Percentiles rank a stretch among this genome's conserved stretches.
Conservation (phyloP, 2,113 vertebrate species). For the Glaucidium brasilianum region DNA sequence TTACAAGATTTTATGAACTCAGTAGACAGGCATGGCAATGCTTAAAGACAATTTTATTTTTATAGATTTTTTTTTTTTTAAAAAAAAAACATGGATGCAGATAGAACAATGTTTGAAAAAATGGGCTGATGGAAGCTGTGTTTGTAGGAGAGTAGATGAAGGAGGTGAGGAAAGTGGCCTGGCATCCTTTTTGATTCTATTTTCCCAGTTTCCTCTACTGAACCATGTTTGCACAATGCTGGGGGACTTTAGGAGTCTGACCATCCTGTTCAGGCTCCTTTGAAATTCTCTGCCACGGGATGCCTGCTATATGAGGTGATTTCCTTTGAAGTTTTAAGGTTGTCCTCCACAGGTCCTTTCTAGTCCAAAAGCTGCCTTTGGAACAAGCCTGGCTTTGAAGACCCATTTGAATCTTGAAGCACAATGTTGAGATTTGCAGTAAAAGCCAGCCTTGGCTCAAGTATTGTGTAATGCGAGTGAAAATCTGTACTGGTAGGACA, state of each 20-base stretch:
- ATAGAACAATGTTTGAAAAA: not conserved
- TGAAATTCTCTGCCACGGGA: not conserved
- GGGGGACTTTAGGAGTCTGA: not conserved
- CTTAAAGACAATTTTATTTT: not conserved
- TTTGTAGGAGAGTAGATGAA: not conserved
- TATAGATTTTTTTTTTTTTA: not conserved
- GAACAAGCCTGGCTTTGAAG: not conserved
- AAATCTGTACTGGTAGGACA: not conserved
- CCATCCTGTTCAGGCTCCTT: not conserved
- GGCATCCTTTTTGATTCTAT: not conserved
- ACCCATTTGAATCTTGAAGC: not conserved
- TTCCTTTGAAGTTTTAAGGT: not conserved
- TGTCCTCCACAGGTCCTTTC: not conserved
- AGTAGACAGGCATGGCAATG: too few species aligned
- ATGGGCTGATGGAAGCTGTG: not conserved
- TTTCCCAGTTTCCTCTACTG: not conserved
- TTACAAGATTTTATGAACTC: not conserved
- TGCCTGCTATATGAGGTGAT: not conserved
- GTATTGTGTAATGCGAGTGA: not conserved
- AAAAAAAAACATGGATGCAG: not conserved
- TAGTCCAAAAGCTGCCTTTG: not conserved
- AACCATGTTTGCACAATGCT: not conserved
- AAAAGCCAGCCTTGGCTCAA: not conserved
- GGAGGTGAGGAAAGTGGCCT: not conserved
- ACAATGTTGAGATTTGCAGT: not conserved